Evolutionary conservation across 2,113 vertebrate species (phyloP), one percentile per base, ranked within the genome.

Genomic region (Poeciliopsis retropinna): DNA sequence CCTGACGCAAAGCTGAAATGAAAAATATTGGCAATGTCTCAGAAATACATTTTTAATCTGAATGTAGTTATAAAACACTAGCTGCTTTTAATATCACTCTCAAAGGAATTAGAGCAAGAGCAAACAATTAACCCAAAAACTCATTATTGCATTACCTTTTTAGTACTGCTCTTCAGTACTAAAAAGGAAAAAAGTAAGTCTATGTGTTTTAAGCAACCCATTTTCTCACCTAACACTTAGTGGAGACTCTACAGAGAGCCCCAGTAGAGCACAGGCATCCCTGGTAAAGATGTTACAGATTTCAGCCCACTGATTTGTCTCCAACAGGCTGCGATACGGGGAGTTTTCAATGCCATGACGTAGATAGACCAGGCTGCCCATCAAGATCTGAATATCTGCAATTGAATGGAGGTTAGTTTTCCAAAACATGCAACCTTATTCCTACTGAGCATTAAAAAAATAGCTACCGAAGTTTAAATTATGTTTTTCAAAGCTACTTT

Each of bases 361-460:
- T 73, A 97, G 90, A 89, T 97, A 97, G n/a, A 97, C 96, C 72
- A 97, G 92, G 62, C 96, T 97, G 80, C 96, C 96, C 96, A 97
- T 97, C 87, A 97, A 93, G 83, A 96, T 96, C 93, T 97, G 96
- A 85, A 97, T 97, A 89, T 97, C 96, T 97, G 78, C 32, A 54
- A 3, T 3, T 12, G 13, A 31, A 29, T 10, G 6, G 17, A 63
- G 30, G 14, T 6, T 19, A 47, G 9, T 25, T 14, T 11, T 68
- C 4, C n/a, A 57, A 57, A 57, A 25, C 19, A 41, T 41, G 13
- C 39, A 22, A 54, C 14, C 3, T 37, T 11, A 37, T 12, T 37
- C 10, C 10, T 37, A 11, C 34, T 3, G 34, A 37, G 10, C 10
- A 37, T 12, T 12, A 12, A 37, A 37, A 37, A 32, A 37, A 37